Percentiles rank a stretch among this genome's conserved stretches.
phyloP scores from a whole-genome alignment of 2,888 invertebrate genomes.

The Itoplectis maculator region DNA sequence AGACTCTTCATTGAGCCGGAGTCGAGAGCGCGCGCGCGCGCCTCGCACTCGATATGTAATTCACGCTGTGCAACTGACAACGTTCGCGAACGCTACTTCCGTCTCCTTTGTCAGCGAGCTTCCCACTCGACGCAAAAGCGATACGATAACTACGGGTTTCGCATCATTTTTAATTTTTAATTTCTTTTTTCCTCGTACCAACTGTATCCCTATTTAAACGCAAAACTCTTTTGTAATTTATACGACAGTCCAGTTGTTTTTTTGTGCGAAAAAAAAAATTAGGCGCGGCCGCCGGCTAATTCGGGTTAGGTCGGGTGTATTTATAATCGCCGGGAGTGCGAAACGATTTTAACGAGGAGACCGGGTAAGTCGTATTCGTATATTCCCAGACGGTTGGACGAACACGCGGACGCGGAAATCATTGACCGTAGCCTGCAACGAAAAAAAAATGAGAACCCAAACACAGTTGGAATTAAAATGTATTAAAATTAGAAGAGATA shows the following conservation, averaged over 20 bases:
- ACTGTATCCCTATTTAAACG: neutral
- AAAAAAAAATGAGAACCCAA: no score
- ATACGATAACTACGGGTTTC: neutral
- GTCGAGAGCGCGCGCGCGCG: no score
- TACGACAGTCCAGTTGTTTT: neutral
- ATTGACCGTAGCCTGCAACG: neutral
- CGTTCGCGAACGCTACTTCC: neutral
- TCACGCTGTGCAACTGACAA: neutral
- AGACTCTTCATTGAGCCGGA: neutral
- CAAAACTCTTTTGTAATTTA: neutral
- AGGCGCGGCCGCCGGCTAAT: neutral
- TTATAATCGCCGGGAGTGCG: conserved; percentile 32
- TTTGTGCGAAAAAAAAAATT: neutral
- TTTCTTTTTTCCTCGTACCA: neutral
- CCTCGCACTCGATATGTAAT: neutral
- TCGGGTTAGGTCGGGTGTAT: conserved; percentile 20
- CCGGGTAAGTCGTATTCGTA: conserved; percentile 20
- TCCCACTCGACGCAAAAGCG: conserved; percentile 4
- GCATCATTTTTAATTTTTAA: neutral
- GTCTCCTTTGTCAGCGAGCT: neutral
- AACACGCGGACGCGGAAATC: conserved; percentile 13
- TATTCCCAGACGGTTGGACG: neutral
- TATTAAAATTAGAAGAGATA: no score
- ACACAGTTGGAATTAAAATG: no score
- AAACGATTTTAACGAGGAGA: conserved; percentile 34